Evolutionary conservation across 2,888 invertebrate species (phyloP).

Genomic region (Phyto melanocephala): DNA sequence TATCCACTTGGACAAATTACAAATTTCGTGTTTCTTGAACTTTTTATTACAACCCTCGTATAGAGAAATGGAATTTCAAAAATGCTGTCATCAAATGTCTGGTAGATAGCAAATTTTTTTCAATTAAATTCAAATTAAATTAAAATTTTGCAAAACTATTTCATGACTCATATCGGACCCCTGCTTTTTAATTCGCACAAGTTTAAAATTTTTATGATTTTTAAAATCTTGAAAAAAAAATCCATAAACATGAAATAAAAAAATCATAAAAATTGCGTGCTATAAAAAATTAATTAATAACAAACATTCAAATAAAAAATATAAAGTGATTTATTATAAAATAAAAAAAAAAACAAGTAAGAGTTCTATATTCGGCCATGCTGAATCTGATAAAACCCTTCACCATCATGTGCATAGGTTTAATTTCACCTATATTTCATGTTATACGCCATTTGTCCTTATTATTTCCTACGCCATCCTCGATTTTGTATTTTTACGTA

Average conservation of each 20-base stretch:
- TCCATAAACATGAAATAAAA: neutral
- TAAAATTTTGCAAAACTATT: slow-evolving; percentile 7
- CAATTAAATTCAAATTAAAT: no score
- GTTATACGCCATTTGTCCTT: no score
- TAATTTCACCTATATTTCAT: no score
- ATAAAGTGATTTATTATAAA: slow-evolving; percentile 32
- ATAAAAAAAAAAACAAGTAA: no score
- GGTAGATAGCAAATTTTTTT: no score
- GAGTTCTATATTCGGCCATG: no score
- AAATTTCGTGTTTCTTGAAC: no score
- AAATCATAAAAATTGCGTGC: slow-evolving; percentile 21
- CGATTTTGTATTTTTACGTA: no score
- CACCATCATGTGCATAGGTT: no score
- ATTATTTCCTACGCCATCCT: no score
- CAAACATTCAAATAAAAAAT: slow-evolving; percentile 9
- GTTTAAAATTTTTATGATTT: slow-evolving; percentile 16
- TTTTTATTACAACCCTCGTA: slow-evolving; percentile 6
- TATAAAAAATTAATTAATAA: slow-evolving; percentile 14
- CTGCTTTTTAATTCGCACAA: neutral
- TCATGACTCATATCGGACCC: slow-evolving; percentile 34
- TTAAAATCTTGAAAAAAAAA: neutral
- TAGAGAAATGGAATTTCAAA: neutral
- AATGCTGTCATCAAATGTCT: slow-evolving; percentile 9
- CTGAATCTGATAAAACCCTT: no score
- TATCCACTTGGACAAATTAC: no score